Conservation (phyloP, 2,797 vertebrate genomes). For the Onychomys torridus region DNA sequence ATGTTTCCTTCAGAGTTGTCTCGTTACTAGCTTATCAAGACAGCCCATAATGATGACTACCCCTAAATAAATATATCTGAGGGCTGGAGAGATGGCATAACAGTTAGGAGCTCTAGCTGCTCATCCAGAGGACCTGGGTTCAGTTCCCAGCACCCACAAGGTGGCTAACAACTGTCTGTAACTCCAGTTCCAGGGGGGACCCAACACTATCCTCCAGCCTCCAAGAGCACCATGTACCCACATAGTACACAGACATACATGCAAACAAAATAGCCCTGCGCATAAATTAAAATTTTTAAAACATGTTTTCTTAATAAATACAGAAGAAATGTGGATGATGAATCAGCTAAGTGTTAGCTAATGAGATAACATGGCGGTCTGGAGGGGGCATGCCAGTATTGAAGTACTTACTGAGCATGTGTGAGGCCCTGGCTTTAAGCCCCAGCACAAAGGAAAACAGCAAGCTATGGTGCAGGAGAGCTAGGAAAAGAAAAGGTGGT, state of each 20-base stretch:
- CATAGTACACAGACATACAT: neutral
- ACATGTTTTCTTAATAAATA: constrained; percentile 18
- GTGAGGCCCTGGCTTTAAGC: neutral
- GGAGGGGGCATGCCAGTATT: neutral
- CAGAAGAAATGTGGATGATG: constrained; percentile 22
- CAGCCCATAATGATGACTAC: neutral
- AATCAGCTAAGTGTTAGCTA: constrained; percentile 26
- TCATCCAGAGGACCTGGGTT: neutral
- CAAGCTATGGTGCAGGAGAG: neutral
- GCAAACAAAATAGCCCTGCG: neutral
- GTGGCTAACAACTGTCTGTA: neutral
- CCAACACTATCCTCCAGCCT: neutral
- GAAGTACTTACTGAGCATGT: neutral
- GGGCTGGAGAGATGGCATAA: neutral
- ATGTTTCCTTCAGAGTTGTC: neutral
- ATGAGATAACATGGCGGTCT: neutral
- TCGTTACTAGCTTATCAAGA: neutral
- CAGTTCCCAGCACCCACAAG: neutral
- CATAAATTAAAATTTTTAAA: neutral
- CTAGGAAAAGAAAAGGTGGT: neutral
- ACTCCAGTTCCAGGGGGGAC: neutral
- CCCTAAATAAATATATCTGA: neutral
- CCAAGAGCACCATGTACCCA: neutral
- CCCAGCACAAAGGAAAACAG: neutral
- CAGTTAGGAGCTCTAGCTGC: neutral